Base-by-base conservation (phyloP, 2,797 vertebrate genomes). In the Gobio occitaniae region DNA sequence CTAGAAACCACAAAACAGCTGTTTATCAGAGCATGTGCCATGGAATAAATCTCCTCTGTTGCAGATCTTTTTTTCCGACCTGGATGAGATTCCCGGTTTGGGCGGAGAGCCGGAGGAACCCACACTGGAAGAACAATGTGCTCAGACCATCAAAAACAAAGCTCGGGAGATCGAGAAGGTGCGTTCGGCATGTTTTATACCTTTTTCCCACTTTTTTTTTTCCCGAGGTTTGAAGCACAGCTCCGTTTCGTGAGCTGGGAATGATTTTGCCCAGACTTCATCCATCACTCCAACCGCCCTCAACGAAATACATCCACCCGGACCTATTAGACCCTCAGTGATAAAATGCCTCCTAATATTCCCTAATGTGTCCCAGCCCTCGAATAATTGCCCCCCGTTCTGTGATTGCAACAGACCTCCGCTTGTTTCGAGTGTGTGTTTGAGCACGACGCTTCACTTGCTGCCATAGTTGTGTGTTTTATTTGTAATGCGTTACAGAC, bases 261-360 rank as follows among this genome's bases (percentile, higher is more conserved):
- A 87, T 92, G 89, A 92, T 94, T 32, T 68, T 92, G 89, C 83
- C 84, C 81, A 86, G 86, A 87, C 84, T 91, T 84, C 88, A 91
- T 94, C 93, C 92, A 93, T 94, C 93, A 92, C 94, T 90, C 92
- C 92, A 94, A 91, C 94, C 93, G 93, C 89, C 84, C 87, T 90
- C 92, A 93, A 93, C 94, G 88, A 94, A 94, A 94, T 91, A 85
- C 93, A 94, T 94, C 92, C 92, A 94, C 90, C 93, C 92, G 89
- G 50, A 89, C 87, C 92, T 91, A 91, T 94, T 94, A 93, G 90
- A 87, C 90, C 91, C 91, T 89, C 90, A 92, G 91, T 94, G 93
- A 95, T 95, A 94, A 93, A 95, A 93, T 91, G 89, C 91, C 92
- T 92, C 13, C 93, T 95, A 94, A 95, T 95, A 94, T 94, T 92